These are phyloP conservation scores for Matsumyia berberina DNA, from an alignment of 2,888 invertebrate species.

Conservation along the genomic window DNA sequence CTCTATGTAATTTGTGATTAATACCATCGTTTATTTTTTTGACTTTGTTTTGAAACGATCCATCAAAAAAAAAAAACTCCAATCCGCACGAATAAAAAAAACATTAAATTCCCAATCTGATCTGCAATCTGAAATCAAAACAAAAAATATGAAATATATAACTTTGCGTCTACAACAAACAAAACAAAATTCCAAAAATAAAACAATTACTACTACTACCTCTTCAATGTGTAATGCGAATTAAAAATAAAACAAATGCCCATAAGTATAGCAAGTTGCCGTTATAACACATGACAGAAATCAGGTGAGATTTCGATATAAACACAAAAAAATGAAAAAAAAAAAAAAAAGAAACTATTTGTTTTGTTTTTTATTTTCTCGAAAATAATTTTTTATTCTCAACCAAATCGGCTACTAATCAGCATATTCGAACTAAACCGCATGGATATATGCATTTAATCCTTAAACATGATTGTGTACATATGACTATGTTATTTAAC, in stretches of 20 bases:
- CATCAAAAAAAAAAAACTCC: constrained; percentile 49
- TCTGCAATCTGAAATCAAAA: constrained; percentile 48
- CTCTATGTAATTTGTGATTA: constrained; percentile 69
- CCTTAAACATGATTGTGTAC: constrained; percentile 56
- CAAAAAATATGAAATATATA: constrained; percentile 36
- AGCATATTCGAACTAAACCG: constrained; percentile 63
- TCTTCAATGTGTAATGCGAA: constrained; percentile 65
- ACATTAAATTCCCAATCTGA: constrained; percentile 62
- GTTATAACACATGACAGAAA: constrained; percentile 80
- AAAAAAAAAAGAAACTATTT: no score
- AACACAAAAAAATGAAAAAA: constrained; percentile 18
- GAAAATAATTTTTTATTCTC: constrained; percentile 14
- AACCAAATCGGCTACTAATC: constrained; percentile 56
- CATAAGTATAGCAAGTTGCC: constrained; percentile 79
- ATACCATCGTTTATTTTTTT: constrained; percentile 74
- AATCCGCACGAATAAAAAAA: constrained; percentile 52
- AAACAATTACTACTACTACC: constrained; percentile 23
- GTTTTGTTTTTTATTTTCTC: constrained; percentile 48
- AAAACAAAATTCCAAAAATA: constrained; percentile 31
- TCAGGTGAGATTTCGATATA: constrained; percentile 78
- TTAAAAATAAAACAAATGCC: constrained; percentile 74
- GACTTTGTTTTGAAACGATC: constrained; percentile 60
- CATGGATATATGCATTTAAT: constrained; percentile 67
- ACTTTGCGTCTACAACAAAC: constrained; percentile 57
- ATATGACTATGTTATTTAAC: constrained; percentile 45